A percentile compares a stretch with the other conserved stretches of the same genome.
Conservation (phyloP, 2,113 vertebrate species). For the Chinchilla lanigera region DNA sequence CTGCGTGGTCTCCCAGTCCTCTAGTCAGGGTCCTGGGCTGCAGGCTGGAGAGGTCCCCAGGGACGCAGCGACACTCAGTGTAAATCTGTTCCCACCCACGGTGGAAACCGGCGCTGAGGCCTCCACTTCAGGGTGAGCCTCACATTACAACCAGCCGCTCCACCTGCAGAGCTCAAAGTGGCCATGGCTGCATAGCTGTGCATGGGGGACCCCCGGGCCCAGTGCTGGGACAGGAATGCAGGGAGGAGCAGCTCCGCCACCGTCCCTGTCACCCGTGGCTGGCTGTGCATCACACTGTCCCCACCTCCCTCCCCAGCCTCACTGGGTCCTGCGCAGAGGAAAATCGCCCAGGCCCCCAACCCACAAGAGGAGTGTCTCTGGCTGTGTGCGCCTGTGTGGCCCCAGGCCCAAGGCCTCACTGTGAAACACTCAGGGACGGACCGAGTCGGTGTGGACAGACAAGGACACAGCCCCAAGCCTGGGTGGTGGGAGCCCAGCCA, state of each 20-base stretch:
- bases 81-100: background rate
- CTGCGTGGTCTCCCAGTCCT: background rate
- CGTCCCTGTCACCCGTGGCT: background rate
- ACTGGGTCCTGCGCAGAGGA: background rate
- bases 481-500: background rate
- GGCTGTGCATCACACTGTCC: background rate
- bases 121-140: background rate
- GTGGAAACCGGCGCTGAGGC: background rate
- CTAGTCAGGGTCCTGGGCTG: background rate
- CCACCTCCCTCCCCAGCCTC: background rate
- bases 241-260: background rate
- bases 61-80: background rate
- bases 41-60: background rate
- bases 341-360: background rate
- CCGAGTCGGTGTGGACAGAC: background rate
- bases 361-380: background rate
- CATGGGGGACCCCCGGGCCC: background rate
- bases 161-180: background rate
- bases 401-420: background rate
- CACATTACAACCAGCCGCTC: background rate
- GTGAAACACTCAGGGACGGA: background rate
- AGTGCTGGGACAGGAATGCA: background rate
- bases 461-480: background rate
- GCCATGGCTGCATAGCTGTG: background rate
- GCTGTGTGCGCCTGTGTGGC: background rate